These are phyloP conservation scores for Ceratosolen solmsi DNA, from an alignment of 1,140 invertebrate genomes.

Conservation along the genomic window DNA sequence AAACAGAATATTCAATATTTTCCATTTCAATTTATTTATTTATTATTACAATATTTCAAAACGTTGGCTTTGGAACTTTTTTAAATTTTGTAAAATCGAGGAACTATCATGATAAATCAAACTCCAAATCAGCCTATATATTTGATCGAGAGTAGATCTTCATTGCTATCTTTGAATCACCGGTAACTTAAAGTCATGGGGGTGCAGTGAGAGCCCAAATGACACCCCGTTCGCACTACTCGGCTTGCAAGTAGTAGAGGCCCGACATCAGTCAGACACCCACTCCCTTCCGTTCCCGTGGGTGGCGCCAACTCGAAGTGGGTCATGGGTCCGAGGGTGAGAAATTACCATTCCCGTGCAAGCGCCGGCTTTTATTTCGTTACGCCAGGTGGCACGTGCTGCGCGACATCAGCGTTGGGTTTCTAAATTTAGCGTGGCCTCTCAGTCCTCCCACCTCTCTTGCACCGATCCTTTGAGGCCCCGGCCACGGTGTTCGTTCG, in stretches of 20 bases:
- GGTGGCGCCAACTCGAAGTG: not conserved
- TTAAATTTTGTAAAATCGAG: no score
- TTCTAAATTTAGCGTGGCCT: conserved; percentile 13
- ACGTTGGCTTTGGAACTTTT: no score
- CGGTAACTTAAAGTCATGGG: no score
- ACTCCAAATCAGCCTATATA: no score
- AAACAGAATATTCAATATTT: no score
- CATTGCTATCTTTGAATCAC: no score
- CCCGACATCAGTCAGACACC: conserved; percentile 39
- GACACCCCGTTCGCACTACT: not conserved
- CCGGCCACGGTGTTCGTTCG: not conserved
- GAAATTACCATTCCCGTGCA: not conserved
- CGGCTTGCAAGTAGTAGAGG: conserved; percentile 50
- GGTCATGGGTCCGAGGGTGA: not conserved
- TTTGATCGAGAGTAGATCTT: no score
- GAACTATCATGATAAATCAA: no score
- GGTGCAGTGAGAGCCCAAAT: not conserved
- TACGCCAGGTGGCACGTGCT: conserved; percentile 21
- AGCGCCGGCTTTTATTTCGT: conserved; percentile 22
- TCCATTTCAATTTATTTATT: no score
- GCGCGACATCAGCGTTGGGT: not conserved
- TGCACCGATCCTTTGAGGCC: not conserved
- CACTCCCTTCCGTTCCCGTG: conserved; percentile 3
- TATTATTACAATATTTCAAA: no score
- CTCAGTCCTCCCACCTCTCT: not conserved